A percentile compares a stretch with the other conserved stretches of the same genome.
Conservation (phyloP, 2,797 vertebrate species). For the Chelidonichthys spinosus region DNA sequence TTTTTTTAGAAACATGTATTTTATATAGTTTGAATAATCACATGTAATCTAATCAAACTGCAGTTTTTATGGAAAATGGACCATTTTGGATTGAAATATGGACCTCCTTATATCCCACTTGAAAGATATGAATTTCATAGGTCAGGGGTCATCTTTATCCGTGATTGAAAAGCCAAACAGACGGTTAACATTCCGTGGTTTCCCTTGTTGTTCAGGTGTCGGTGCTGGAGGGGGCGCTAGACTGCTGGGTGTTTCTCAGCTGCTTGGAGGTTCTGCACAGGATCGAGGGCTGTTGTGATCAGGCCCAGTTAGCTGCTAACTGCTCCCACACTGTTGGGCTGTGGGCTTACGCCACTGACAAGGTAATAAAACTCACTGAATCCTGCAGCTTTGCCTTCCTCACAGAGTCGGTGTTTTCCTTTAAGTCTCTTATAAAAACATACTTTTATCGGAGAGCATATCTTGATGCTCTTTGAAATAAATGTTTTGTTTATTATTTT, state of each 20-base stretch:
- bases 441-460: too few species aligned
- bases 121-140: not conserved
- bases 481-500: too few species aligned
- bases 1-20: not conserved
- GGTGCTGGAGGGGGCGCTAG: constrained; percentile 92
- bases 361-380: constrained; percentile 80
- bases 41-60: not conserved
- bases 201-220: constrained; percentile 85
- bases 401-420: too few species aligned
- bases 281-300: constrained; percentile 96
- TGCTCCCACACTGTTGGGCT: constrained; percentile 94
- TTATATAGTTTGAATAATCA: not conserved
- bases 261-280: constrained; percentile 97
- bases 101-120: too few species aligned
- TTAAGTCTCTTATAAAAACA: too few species aligned
- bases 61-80: too few species aligned
- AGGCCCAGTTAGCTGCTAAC: constrained; percentile 92
- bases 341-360: constrained; percentile 97
- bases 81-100: too few species aligned
- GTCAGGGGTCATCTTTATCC: not conserved
- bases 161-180: not conserved
- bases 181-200: not conserved
- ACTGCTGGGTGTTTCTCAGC: constrained; percentile 99
- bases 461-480: too few species aligned
- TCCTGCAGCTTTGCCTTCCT: not conserved